phyloP scores from a whole-genome alignment of 2,888 invertebrate species.

The Calliopum simillimum region DNA sequence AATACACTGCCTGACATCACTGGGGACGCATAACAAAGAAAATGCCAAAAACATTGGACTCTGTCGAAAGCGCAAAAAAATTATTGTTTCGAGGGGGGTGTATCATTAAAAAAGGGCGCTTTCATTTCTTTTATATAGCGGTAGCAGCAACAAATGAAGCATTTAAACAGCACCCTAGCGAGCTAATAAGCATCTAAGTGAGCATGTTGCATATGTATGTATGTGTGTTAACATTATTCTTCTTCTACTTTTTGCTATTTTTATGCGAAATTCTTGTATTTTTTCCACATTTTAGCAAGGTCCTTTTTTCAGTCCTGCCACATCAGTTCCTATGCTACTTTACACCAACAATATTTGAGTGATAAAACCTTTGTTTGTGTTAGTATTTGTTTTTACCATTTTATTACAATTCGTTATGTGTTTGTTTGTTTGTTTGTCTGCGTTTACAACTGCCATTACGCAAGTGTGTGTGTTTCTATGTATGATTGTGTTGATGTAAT shows the following conservation, averaged over 20 bases:
- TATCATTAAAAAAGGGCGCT: neutral
- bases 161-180: conserved; percentile 43
- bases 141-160: conserved; percentile 17
- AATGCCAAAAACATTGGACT: neutral
- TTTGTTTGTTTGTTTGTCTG: neutral
- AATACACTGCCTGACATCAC: neutral
- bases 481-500: conserved; percentile 31
- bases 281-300: neutral
- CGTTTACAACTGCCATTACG: neutral
- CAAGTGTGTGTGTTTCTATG: neutral
- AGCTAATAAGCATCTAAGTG: conserved; percentile 41
- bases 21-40: conserved; percentile 14
- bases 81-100: neutral
- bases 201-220: neutral
- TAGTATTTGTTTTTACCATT: conserved; percentile 1
- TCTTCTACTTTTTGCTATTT: neutral
- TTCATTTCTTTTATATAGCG: conserved; percentile 11
- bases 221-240: neutral
- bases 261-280: neutral
- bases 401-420: conserved; percentile 1
- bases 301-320: too few relatives aligned
- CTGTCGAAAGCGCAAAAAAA: neutral
- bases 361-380: conserved; percentile 21
- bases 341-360: neutral
- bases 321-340: too few relatives aligned